Evolutionary conservation across 2,797 vertebrate species (phyloP), one percentile per base, ranked within the genome.

Genomic region (Hylomyscus alleni): DNA sequence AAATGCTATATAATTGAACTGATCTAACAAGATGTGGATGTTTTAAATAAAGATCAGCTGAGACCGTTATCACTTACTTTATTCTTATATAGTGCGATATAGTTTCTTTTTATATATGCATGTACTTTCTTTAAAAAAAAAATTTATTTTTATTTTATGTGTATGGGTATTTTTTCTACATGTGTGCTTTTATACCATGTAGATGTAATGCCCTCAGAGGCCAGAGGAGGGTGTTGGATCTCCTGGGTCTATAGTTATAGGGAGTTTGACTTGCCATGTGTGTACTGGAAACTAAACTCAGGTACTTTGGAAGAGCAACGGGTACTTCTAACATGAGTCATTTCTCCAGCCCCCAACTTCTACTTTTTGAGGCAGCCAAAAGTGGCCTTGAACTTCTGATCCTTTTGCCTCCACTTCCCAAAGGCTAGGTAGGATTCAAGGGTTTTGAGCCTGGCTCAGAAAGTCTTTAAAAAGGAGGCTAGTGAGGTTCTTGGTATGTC

Each of bases 31-130:
- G 82, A 90, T 73, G 29, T 95, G 50, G 29, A 75, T 97, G 37
- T 97, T 90, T 77, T 95, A 93, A 95, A 83, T 94, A 95, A 85
- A 92, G 54, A 81, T 97, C 56, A 95, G 29, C 90, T 92, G 91
- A 93, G 24, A 76, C 47, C 22, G 87, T 87, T 89, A 40, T 93
- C 47, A 50, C 69, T 83, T 54, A 50, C 40, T 72, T 85, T 83
- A 15, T 60, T 92, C 78, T 75, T 90, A 22, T 34, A 75, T 91
- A 13, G 44, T 94, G 82, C 29, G 31, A 2, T 88, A 19, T 92
- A 90, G 24, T 90, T 90, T 87, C 12, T 72, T 50, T 87, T 86
- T 85, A 34, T 69, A 34, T 84, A 15, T 65, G 11, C 2, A n/a
- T 87, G 1, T 40, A 44, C 3, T 47, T 65, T 34, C n/a, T n/a